These are phyloP conservation scores for Scophthalmus maximus DNA, from an alignment of 2,113 vertebrate genomes.

Conservation along the genomic window DNA sequence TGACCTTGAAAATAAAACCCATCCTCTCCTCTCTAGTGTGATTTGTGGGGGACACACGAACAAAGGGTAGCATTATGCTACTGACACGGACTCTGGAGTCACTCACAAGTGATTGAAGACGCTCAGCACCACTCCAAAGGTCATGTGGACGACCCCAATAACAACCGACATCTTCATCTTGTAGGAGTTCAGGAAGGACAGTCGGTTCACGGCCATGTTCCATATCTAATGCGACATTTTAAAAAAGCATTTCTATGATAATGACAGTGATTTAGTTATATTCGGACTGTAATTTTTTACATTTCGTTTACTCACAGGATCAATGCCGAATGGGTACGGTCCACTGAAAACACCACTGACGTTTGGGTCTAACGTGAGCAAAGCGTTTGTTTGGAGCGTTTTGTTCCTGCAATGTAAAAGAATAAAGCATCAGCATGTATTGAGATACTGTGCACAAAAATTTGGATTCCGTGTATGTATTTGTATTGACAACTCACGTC, in stretches of 20 bases:
- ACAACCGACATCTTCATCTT: constrained; percentile 99
- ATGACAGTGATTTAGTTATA: not conserved
- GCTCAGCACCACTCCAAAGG: constrained; percentile 92
- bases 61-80: not conserved
- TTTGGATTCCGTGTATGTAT: not conserved
- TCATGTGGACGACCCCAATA: constrained; percentile 95
- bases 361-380: constrained; percentile 90
- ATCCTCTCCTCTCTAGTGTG: not conserved
- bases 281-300: not conserved
- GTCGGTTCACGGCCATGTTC: constrained; percentile 95
- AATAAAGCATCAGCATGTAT: too few species aligned
- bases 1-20: too few species aligned
- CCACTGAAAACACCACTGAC: constrained; percentile 92
- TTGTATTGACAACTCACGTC: constrained; percentile 85
- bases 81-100: not conserved
- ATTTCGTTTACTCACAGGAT: constrained; percentile 87
- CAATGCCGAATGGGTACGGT: constrained; percentile 94
- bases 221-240: constrained; percentile 85
- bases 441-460: not conserved
- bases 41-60: not conserved
- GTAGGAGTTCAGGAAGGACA: constrained; percentile 97
- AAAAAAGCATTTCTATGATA: constrained; percentile 14
- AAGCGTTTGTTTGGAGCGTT: constrained; percentile 77
- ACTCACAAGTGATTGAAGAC: constrained; percentile 98
- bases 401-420: constrained; percentile 75